phyloP scores from a whole-genome alignment of 1,140 invertebrate species.

The Eueides isabella region DNA sequence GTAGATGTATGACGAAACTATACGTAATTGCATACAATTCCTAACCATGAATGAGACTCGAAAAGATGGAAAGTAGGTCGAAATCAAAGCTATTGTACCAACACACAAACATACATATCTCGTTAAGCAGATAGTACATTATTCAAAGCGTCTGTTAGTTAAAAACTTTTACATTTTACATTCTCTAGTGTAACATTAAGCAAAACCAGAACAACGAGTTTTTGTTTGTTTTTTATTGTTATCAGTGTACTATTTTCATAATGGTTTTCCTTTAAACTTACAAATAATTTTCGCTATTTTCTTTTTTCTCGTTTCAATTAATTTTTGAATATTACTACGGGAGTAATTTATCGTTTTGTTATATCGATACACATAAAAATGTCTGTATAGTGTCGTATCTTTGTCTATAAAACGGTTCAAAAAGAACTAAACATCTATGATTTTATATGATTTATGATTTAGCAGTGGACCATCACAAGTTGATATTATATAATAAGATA shows the following conservation, averaged over 20 bases:
- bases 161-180: background rate
- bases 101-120: background rate
- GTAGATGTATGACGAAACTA: background rate
- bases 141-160: background rate
- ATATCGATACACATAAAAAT: no score
- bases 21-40: background rate
- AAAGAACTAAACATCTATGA: no score
- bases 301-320: background rate
- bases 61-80: slow-evolving; percentile 9
- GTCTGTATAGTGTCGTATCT: no score
- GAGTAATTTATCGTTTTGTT: background rate
- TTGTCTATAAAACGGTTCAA: no score
- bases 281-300: background rate
- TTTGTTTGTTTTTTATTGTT: background rate
- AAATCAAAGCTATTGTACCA: background rate
- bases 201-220: background rate
- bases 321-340: no score
- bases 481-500: no score
- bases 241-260: background rate
- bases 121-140: background rate
- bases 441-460: no score
- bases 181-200: background rate
- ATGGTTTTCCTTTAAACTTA: background rate
- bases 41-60: background rate
- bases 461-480: no score